Base-by-base conservation (phyloP, 2,888 invertebrate genomes). In the Piscicola geometra region DNA sequence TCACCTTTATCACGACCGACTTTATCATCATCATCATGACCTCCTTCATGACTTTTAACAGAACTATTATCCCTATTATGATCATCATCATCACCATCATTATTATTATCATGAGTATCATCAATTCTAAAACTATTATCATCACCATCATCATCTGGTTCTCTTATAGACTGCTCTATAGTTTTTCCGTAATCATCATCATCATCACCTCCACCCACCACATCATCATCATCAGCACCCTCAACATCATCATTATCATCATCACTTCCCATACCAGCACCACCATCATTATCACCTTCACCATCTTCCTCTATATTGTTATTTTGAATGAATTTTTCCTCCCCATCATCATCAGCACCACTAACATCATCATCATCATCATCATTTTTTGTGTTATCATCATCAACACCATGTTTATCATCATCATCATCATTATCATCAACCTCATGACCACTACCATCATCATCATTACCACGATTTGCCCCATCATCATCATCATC, bases 151-250 rank as follows among this genome's bases (percentile, higher is more conserved):
- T 15, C 60, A 56, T 56, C n/a, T 18, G 9, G 5, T 3, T 56
- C n/a, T 15, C 15, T 56, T 15, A 5, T 56, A 56, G 25, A 15
- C 9, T 5, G 9, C 9, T 25, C n/a, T 18, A 25, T 94, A 0
- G 95, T 96, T 82, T 97, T 95, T 76, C 97, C 97, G 80, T 94
- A 88, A 0, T 95, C 96, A 86, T 97, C 96, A 0, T 93, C 93
- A 28, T 91, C 88, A 50, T 86, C 85, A 70, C 84, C 85, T n/a
- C n/a, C 41, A 41, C 15, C 41, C 41, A 5, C 41, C 5, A 9
- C 41, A 9, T 41, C 41, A 9, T 41, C 41, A 9, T 41, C 41
- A 9, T 41, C 41, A 9, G 5, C 41, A 5, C 15, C 41, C 41
- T 41, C 41, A 41, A 9, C 15, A 41, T 9, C 41, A 9, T 41